Conservation (phyloP, 2,113 vertebrate genomes). For the Noctilio leporinus region DNA sequence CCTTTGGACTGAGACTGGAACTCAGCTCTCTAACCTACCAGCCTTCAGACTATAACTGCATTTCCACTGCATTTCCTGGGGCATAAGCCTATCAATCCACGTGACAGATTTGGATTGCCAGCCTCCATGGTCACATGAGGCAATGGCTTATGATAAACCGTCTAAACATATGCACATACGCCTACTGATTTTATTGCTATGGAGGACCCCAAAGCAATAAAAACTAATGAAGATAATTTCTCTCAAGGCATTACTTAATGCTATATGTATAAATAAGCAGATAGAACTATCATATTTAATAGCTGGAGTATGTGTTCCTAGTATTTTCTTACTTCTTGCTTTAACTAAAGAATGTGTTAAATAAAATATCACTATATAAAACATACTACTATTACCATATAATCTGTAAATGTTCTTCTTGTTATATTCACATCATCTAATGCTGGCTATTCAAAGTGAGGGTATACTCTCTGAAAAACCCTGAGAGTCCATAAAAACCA, state of each 20-base stretch:
- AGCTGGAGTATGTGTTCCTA: not conserved
- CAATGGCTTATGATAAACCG: not conserved
- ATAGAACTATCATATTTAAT: not conserved
- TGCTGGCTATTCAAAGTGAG: not conserved
- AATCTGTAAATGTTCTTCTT: not conserved
- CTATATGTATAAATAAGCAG: not conserved
- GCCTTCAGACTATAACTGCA: not conserved
- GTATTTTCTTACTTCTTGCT: not conserved
- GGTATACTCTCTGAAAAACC: not conserved
- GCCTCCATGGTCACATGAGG: not conserved
- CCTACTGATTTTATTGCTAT: not conserved
- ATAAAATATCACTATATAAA: constrained; percentile 1
- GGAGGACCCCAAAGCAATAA: not conserved
- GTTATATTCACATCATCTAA: not conserved
- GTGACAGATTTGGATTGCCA: not conserved
- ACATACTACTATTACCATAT: not conserved
- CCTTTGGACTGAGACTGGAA: not conserved
- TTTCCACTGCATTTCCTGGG: not conserved
- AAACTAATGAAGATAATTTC: not conserved
- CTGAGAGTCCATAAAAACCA: not conserved
- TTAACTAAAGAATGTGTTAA: not conserved
- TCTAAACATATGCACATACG: not conserved
- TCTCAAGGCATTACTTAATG: not conserved
- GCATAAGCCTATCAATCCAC: not conserved
- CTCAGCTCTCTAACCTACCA: not conserved